Conservation (phyloP, 1,140 invertebrate genomes). For the Grapholita molesta region DNA sequence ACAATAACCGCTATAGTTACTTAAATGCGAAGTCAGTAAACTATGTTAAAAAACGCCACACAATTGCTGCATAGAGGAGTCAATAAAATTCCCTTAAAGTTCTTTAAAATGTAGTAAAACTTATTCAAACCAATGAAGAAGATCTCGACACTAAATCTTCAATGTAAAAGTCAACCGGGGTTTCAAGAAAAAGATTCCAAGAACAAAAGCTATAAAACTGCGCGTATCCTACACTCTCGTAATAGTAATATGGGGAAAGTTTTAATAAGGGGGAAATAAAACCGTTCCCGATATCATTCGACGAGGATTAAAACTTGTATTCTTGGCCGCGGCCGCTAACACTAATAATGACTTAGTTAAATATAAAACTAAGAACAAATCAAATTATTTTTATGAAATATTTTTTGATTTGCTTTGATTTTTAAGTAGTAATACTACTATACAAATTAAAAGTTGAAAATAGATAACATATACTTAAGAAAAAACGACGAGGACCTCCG, state of each 20-base stretch:
- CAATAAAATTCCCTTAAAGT: not conserved
- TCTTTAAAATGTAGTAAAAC: constrained; percentile 3
- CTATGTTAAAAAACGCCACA: no score
- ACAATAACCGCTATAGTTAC: no score
- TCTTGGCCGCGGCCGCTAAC: no score
- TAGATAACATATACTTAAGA: no score
- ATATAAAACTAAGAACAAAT: no score
- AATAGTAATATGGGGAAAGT: constrained; percentile 15
- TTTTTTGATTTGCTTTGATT: no score
- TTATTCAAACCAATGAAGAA: constrained; percentile 2
- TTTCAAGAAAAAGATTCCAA: constrained; percentile 13
- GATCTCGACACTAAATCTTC: constrained; percentile 10
- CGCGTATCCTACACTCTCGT: not conserved
- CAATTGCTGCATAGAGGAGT: not conserved
- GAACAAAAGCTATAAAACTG: constrained; percentile 14
- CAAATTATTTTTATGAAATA: no score
- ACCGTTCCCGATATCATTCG: constrained; percentile 1
- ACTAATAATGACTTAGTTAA: not conserved
- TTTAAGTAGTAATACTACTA: no score
- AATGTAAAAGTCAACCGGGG: constrained; percentile 7
- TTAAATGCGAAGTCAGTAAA: no score
- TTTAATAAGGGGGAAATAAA: constrained; percentile 12
- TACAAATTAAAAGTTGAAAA: no score
- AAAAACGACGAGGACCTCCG: no score
- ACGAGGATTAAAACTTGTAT: not conserved